Evolutionary conservation across 2,888 invertebrate species (phyloP).

Genomic region (Mesoligia furuncula): DNA sequence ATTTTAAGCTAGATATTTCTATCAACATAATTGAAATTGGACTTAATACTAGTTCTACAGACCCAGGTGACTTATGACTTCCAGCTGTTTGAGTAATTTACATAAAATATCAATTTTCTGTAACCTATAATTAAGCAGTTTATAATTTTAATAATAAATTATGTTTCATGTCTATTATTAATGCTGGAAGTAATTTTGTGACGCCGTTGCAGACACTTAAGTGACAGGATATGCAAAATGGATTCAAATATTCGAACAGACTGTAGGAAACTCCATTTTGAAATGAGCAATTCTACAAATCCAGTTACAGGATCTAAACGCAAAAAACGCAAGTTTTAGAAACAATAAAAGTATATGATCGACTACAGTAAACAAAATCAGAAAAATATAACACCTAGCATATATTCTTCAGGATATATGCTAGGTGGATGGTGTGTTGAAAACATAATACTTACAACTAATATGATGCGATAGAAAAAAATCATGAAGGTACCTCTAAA

Average conservation of each 20-base stretch:
- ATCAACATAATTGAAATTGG: slow-evolving; percentile 24
- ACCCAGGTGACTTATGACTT: slow-evolving; percentile 6
- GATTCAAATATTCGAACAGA: neutral
- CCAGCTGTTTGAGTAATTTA: slow-evolving; percentile 30
- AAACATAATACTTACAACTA: no score
- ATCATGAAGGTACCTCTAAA: no score
- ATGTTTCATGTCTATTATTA: slow-evolving; percentile 14
- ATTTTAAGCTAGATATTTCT: neutral
- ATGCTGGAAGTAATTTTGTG: neutral
- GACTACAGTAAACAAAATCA: no score
- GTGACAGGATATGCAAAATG: neutral
- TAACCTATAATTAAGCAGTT: slow-evolving; percentile 37
- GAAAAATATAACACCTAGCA: no score
- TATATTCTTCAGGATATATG: no score
- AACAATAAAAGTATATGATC: no score
- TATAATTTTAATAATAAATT: slow-evolving; percentile 16
- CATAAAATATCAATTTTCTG: slow-evolving; percentile 18
- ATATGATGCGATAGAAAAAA: no score
- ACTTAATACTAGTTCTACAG: neutral
- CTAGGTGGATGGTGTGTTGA: no score
- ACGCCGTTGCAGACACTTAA: neutral
- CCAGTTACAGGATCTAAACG: no score
- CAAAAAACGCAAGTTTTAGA: no score
- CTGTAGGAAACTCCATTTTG: neutral
- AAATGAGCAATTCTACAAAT: no score